phyloP scores from a whole-genome alignment of 2,113 vertebrate genomes.

The Nerophis lumbriciformis region DNA sequence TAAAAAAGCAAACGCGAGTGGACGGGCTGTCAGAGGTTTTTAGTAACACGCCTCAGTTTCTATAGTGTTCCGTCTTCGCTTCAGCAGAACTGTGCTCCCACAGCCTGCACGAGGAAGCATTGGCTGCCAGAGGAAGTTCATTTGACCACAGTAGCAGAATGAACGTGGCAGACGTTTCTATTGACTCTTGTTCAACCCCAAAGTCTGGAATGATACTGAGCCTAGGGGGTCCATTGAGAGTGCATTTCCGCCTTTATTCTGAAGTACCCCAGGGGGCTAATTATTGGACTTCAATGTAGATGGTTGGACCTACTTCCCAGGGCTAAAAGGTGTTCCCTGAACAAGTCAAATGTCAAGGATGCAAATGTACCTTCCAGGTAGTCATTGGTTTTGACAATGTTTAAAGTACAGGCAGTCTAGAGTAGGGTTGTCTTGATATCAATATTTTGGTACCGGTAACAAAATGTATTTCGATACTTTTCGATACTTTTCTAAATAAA shows the following conservation, averaged over 20 bases:
- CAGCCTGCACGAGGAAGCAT: slow-evolving; percentile 38
- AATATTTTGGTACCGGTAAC: too few relatives aligned
- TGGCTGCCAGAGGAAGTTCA: slow-evolving; percentile 32
- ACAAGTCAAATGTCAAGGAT: not conserved
- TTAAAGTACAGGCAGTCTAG: too few relatives aligned
- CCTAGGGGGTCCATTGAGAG: not conserved
- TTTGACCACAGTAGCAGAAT: slow-evolving; percentile 23
- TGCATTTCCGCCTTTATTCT: not conserved
- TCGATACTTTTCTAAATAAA: too few relatives aligned
- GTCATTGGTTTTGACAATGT: too few relatives aligned
- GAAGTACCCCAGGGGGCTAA: not conserved
- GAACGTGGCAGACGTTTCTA: slow-evolving; percentile 23
- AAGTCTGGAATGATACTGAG: slow-evolving; percentile 18
- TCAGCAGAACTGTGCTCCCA: slow-evolving; percentile 20
- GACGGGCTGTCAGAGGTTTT: slow-evolving; percentile 21
- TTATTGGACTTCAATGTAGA: not conserved
- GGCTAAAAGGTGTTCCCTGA: not conserved
- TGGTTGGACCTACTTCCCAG: not conserved
- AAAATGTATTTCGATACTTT: too few relatives aligned
- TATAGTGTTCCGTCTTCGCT: slow-evolving; percentile 10
- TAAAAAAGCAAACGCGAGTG: slow-evolving; percentile 4
- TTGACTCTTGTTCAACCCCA: slow-evolving; percentile 26
- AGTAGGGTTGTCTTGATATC: too few relatives aligned
- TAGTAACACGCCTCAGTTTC: slow-evolving; percentile 4
- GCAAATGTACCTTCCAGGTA: not conserved